phyloP scores from a whole-genome alignment of 2,113 vertebrate species.

The Camelus dromedarius region DNA sequence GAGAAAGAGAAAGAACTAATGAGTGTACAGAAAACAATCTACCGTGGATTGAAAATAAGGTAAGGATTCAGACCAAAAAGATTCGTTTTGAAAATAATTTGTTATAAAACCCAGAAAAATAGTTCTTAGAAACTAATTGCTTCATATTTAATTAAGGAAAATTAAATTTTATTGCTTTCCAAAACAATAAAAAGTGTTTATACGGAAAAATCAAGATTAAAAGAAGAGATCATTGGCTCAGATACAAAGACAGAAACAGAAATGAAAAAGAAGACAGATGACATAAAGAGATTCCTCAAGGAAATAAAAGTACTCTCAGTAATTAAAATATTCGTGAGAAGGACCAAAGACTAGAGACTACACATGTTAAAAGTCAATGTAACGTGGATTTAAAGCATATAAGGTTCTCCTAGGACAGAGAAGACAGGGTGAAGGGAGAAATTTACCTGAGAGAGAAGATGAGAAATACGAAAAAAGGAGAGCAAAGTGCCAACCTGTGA shows the following conservation, averaged over 20 bases:
- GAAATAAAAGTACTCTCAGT: not conserved
- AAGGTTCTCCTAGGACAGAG: not conserved
- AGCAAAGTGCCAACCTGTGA: not conserved
- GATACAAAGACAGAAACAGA: not conserved
- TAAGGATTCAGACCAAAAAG: not conserved
- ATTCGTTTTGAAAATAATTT: not conserved
- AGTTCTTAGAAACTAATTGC: not conserved
- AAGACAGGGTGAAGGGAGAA: not conserved
- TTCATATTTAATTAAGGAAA: not conserved
- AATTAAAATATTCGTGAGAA: not conserved
- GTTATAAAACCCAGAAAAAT: not conserved
- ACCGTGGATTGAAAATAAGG: not conserved
- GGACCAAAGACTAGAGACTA: not conserved
- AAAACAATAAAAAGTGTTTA: not conserved
- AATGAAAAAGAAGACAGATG: not conserved
- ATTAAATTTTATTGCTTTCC: not conserved
- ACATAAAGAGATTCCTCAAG: slow-evolving; percentile 2
- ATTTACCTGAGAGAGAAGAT: not conserved
- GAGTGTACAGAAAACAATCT: not conserved
- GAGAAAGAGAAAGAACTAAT: no score
- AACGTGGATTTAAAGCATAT: not conserved
- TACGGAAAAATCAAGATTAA: not conserved
- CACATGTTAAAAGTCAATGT: not conserved
- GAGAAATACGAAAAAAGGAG: not conserved
- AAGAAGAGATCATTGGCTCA: not conserved